Evolutionary conservation across 2,113 vertebrate genomes (phyloP), one percentile per base, ranked within the genome.

Genomic region (Buteo buteo): DNA sequence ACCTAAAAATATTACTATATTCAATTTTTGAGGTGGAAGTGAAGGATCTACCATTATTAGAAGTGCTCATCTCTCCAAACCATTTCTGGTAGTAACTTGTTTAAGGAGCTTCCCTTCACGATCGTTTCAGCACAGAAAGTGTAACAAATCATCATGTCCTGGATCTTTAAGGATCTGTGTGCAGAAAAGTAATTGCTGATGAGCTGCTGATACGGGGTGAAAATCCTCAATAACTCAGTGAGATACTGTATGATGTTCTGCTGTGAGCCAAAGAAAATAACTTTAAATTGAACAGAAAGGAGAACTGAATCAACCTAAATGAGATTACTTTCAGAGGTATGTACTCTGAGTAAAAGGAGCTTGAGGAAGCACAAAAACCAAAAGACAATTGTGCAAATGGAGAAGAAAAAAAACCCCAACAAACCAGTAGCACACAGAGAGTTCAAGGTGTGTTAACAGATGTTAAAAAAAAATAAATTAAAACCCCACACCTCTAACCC

Each of bases 181-280:
- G 91, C 77, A 92, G 95, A 91, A 92, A 94, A 96, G 96, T 96
- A 96, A 96, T 97, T 96, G 96, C 91, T 96, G 92, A 96, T 96
- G 82, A 94, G 95, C 91, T 95, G 83, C 77, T 94, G 93, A 97
- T 97, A 97, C 6, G 22, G 84, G 89, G 86, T 96, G 88, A 96
- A 96, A 97, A 95, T 92, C 91, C 91, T 94, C 90, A 93, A 52
- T 94, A 94, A 84, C 89, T 91, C 83, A 15, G 65, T 89, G 90
- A 96, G 61, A 87, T 83, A 58, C 91, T 87, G 36, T 87, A 83
- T 58, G 42, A 72, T 93, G 77, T 87, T 94, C 95, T 96, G 62
- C 94, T 95, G 81, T 93, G 95, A 96, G 89, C 91, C 95, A 91
- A 87, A 96, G 91, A 94, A 96, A 96, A 96, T 96, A 96, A 94